Conservation (phyloP, 2,797 vertebrate genomes). For the Danio kyathit region DNA sequence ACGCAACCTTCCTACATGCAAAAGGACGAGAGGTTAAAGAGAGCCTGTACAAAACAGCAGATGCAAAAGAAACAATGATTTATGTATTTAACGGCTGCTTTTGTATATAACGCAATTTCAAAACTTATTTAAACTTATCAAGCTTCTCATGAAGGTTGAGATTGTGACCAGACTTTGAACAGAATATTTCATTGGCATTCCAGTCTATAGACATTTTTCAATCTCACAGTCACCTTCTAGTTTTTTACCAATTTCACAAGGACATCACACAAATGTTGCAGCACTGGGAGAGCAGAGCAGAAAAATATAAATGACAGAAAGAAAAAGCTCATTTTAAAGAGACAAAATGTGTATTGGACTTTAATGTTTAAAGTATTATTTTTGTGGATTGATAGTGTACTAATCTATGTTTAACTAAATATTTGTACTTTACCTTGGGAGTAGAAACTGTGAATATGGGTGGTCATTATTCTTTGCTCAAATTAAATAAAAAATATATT, state of each 20-base stretch:
- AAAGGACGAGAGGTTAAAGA: conserved; percentile 40
- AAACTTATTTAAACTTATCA: conserved; percentile 1
- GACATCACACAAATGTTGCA: conserved; percentile 12
- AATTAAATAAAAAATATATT: too few relatives aligned
- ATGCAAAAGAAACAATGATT: conserved; percentile 16
- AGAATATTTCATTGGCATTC: conserved; percentile 27
- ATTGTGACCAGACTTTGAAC: conserved; percentile 6
- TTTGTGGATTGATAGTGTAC: too few relatives aligned
- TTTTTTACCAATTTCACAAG: conserved; percentile 12
- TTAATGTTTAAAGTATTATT: too few relatives aligned
- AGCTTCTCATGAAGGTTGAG: conserved; percentile 8
- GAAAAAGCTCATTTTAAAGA: neutral
- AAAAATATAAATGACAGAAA: neutral
- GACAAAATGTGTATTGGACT: too few relatives aligned
- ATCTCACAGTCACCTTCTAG: conserved; percentile 11
- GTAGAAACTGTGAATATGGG: too few relatives aligned
- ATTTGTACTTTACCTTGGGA: too few relatives aligned
- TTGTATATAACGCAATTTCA: neutral
- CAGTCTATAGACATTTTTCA: conserved; percentile 19
- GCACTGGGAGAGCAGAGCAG: neutral
- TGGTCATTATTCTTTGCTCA: too few relatives aligned
- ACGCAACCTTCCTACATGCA: conserved; percentile 39
- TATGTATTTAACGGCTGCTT: conserved; percentile 1
- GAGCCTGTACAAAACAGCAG: neutral
- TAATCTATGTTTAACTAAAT: too few relatives aligned